Conservation (phyloP, 2,888 invertebrate species). For the Nomada ruficornis region DNA sequence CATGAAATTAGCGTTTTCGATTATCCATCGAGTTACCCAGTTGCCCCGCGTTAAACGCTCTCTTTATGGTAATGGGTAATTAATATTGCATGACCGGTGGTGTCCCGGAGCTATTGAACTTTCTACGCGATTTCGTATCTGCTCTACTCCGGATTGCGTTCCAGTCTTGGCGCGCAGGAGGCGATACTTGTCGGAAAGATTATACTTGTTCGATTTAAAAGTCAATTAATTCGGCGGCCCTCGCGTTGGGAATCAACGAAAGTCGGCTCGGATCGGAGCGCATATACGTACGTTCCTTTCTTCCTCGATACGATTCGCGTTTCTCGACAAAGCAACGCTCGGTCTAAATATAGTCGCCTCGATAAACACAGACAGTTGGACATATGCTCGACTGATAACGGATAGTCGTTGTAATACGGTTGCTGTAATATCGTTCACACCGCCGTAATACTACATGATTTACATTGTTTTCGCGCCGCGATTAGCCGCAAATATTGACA, state of each 20-base stretch:
- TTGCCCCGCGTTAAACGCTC: constrained; percentile 24
- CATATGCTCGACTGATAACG: constrained; percentile 67
- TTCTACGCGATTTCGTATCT: constrained; percentile 37
- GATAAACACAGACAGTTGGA: constrained; percentile 70
- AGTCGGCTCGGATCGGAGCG: constrained; percentile 1
- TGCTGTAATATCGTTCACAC: constrained; percentile 66
- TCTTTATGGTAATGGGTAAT: constrained; percentile 44
- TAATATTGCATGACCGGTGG: constrained; percentile 50
- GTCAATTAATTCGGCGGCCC: background rate
- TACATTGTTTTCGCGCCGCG: constrained; percentile 60
- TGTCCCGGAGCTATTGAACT: constrained; percentile 29
- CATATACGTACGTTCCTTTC: constrained; percentile 38
- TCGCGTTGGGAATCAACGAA: background rate
- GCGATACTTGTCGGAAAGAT: background rate
- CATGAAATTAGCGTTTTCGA: constrained; percentile 48
- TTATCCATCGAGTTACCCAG: background rate
- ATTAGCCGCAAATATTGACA: constrained; percentile 58
- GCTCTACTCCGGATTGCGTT: constrained; percentile 19
- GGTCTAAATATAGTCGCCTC: constrained; percentile 65
- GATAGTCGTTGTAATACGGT: constrained; percentile 63
- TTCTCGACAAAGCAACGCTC: constrained; percentile 62
- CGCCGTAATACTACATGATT: constrained; percentile 66
- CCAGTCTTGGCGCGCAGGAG: background rate
- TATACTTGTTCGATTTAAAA: background rate
- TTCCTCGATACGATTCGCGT: constrained; percentile 59